A percentile compares a stretch with the other conserved stretches of the same genome.
Evolutionary conservation across 2,888 invertebrate species (phyloP).

Genomic region (Tyria jacobaeae): DNA sequence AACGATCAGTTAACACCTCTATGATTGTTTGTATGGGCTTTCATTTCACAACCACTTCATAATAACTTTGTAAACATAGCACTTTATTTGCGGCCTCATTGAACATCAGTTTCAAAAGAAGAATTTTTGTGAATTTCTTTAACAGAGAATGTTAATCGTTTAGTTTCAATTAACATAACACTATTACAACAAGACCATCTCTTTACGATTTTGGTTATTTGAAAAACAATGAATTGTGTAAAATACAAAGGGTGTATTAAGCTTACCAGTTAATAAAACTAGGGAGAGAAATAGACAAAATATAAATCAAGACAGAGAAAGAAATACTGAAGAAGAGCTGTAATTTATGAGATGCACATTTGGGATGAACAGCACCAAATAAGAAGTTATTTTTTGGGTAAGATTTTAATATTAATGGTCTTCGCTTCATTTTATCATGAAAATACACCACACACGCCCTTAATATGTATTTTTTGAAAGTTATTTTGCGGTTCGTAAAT

Average conservation of each 20-base stretch:
- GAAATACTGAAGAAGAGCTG: conserved; percentile 74
- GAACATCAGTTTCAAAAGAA: conserved; percentile 18
- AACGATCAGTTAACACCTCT: conserved; percentile 81
- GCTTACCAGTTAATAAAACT: conserved; percentile 75
- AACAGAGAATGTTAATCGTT: not conserved
- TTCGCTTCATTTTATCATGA: conserved; percentile 42
- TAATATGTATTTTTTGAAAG: not conserved
- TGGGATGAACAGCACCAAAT: conserved; percentile 81
- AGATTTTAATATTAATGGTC: conserved; percentile 70
- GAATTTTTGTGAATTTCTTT: not conserved
- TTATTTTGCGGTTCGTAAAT: not conserved
- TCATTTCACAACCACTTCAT: conserved; percentile 67
- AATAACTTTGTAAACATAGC: conserved; percentile 72
- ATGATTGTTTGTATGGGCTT: conserved; percentile 68
- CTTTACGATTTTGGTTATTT: conserved; percentile 41
- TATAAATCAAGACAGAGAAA: conserved; percentile 72
- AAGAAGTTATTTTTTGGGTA: conserved; percentile 77
- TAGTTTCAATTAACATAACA: not conserved
- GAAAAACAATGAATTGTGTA: conserved; percentile 65
- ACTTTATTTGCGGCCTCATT: conserved; percentile 37
- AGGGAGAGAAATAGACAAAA: conserved; percentile 70
- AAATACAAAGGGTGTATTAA: conserved; percentile 70
- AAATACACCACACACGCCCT: not conserved
- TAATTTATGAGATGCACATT: conserved; percentile 86
- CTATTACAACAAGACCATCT: not conserved